phyloP scores from a whole-genome alignment of 2,888 invertebrate genomes.

The Watsonalla binaria region DNA sequence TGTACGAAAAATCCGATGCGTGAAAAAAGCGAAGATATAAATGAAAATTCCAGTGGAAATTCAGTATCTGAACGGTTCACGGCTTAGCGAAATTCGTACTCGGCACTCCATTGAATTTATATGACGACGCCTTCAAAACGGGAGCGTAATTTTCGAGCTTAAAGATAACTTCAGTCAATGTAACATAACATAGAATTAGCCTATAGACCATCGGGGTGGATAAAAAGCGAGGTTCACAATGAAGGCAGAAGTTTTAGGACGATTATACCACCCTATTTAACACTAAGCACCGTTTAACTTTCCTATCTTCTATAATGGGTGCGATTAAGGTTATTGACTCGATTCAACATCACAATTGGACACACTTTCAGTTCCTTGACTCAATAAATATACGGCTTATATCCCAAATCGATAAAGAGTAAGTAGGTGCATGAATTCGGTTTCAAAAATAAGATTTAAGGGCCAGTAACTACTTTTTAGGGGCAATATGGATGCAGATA shows the following conservation, averaged over 20 bases:
- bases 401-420: too few species aligned
- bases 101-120: slow-evolving; percentile 28
- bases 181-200: slow-evolving; percentile 20
- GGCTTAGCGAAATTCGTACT: slow-evolving; percentile 12
- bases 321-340: neutral
- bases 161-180: slow-evolving; percentile 18
- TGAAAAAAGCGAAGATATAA: neutral
- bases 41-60: slow-evolving; percentile 9
- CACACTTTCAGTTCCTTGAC: too few species aligned
- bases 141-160: slow-evolving; percentile 26
- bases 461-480: too few species aligned
- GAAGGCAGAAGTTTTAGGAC: neutral
- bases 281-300: neutral
- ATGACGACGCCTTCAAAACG: slow-evolving; percentile 34
- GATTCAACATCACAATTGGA: neutral
- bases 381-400: too few species aligned
- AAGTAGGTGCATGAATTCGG: too few species aligned
- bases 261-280: neutral
- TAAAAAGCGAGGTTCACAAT: slow-evolving; percentile 4
- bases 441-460: too few species aligned
- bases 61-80: slow-evolving; percentile 7
- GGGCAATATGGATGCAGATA: too few species aligned
- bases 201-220: slow-evolving; percentile 19
- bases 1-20: slow-evolving; percentile 1
- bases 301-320: neutral